Evolutionary conservation across 92 coral and sea anemone genomes (phyloP), one percentile per base, ranked within the genome.

Genomic region (Pocillopora meandrina): DNA sequence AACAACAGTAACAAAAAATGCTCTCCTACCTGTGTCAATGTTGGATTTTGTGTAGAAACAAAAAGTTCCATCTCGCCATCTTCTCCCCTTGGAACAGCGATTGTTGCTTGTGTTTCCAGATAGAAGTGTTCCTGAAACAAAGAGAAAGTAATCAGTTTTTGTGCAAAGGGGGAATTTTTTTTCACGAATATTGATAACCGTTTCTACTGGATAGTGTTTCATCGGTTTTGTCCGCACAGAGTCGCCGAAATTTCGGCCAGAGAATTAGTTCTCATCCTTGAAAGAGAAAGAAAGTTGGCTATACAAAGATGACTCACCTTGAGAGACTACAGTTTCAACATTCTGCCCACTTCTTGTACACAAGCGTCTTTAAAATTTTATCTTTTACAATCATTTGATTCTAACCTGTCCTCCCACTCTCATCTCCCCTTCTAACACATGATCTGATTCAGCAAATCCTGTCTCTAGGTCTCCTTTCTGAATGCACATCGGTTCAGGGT

Each of bases 41-140:
- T 68, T 20, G 98, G 98, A 52, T 79, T 87, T 78, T 94, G 98
- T 13, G 95, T 85, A 4, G 98, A 94, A 49, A 80, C 82, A 58
- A 92, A 94, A 72, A 94, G 69, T 35, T 94, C 98, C 93, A 94
- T 94, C 42, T 94, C 98, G 2, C 98, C 98, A 79, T 94, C 98
- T 47, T 94, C 98, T 14, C 92, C 91, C 75, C 92, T 94, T 16
- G 98, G 98, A 20, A 94, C 93, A 55, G 98, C 98, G 62, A 92
- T 82, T 13, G 90, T 85, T 15, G 85, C 89, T 17, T 92, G 92
- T 13, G 98, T 94, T 69, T 94, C 98, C 49, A 94, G 80, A 74
- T 94, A 94, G 75, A 94, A 94, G 87, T 94, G 98, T 72, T 94
- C 98, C 98, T 94, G 67, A 0, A 52, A n/a, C 33, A 79, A 55